Evolutionary conservation across 2,888 invertebrate genomes (phyloP).

Genomic region (Phengaris alcon): DNA sequence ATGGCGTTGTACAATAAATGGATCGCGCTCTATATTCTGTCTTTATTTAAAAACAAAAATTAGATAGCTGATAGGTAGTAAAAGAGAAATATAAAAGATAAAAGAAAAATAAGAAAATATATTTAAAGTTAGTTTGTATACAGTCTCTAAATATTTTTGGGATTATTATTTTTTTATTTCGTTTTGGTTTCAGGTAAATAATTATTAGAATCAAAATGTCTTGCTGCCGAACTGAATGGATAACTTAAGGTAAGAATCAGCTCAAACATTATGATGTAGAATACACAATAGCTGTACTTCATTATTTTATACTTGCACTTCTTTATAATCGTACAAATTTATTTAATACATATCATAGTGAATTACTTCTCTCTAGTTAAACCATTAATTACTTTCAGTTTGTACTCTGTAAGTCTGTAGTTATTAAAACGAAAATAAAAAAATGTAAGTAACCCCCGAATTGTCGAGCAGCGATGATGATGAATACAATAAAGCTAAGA

Average conservation of each 20-base stretch:
- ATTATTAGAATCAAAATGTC: slow-evolving; percentile 18
- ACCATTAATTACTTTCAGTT: too few relatives aligned
- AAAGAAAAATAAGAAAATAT: neutral
- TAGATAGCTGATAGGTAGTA: neutral
- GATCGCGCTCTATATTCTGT: neutral
- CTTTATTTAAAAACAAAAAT: neutral
- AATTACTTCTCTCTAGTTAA: too few relatives aligned
- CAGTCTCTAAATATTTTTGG: neutral
- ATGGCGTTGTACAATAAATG: neutral
- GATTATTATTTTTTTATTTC: neutral
- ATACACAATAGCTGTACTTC: too few relatives aligned
- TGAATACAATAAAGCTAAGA: too few relatives aligned
- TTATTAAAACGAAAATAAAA: too few relatives aligned
- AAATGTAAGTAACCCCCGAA: too few relatives aligned
- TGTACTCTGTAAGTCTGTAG: too few relatives aligned
- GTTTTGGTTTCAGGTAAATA: slow-evolving; percentile 22
- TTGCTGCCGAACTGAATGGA: slow-evolving; percentile 19
- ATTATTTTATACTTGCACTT: too few relatives aligned
- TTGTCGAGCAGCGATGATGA: too few relatives aligned
- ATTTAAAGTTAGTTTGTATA: neutral
- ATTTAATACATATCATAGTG: too few relatives aligned
- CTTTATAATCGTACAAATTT: too few relatives aligned
- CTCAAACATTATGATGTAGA: neutral
- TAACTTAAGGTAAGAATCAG: slow-evolving; percentile 20
- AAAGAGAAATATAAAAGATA: neutral